These are phyloP conservation scores for Zaprionus capensis DNA, from an alignment of 1,140 invertebrate genomes.

Conservation along the genomic window DNA sequence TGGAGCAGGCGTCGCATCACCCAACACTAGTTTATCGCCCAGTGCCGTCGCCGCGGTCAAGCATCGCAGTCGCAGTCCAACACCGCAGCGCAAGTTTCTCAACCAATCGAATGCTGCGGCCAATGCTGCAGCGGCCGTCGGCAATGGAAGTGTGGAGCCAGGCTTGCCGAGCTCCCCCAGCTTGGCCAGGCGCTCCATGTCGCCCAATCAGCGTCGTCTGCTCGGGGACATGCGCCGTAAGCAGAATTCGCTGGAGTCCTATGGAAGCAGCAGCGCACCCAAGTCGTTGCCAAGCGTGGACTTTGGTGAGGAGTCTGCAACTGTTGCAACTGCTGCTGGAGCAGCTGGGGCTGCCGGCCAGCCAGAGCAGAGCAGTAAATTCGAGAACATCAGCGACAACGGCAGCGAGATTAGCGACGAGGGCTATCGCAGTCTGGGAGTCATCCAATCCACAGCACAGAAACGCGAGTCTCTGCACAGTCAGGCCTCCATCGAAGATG, in stretches of 20 bases:
- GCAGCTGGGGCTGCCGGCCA: neutral
- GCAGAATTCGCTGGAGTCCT: conserved; percentile 70
- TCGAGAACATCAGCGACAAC: conserved; percentile 90
- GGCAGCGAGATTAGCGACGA: conserved; percentile 94
- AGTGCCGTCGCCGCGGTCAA: conserved; percentile 48
- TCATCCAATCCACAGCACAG: conserved; percentile 87
- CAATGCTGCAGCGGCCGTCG: neutral
- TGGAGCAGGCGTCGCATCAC: neutral
- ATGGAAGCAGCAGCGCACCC: conserved; percentile 53
- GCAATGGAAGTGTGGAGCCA: conserved; percentile 20
- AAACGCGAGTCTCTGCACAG: conserved; percentile 88
- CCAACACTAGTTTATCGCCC: conserved; percentile 36
- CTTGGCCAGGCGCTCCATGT: conserved; percentile 76
- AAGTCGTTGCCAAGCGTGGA: conserved; percentile 58
- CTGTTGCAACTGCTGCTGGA: too few species aligned
- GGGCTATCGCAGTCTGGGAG: conserved; percentile 92
- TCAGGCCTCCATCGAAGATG: conserved; percentile 88
- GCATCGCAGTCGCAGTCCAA: conserved; percentile 86
- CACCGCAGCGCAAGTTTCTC: conserved; percentile 83
- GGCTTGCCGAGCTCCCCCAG: conserved; percentile 48
- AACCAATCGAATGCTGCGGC: conserved; percentile 56
- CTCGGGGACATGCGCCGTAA: conserved; percentile 75
- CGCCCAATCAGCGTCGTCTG: conserved; percentile 84
- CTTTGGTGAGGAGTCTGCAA: conserved; percentile 26
- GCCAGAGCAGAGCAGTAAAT: conserved; percentile 78